These are phyloP conservation scores for Platyura marginata DNA, from an alignment of 1,140 invertebrate genomes.

Conservation along the genomic window DNA sequence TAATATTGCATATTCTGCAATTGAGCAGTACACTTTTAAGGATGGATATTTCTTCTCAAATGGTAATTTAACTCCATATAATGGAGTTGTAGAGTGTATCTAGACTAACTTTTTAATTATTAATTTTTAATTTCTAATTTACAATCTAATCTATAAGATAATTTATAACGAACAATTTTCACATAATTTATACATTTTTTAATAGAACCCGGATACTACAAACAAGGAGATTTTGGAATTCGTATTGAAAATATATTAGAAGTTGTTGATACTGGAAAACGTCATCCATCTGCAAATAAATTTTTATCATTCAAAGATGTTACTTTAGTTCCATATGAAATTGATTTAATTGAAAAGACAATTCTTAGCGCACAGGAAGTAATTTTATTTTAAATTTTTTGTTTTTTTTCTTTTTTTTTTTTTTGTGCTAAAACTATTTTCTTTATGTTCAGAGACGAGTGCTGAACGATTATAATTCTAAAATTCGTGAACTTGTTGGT, in stretches of 20 bases:
- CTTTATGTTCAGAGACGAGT: conserved; percentile 41
- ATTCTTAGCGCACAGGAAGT: conserved; percentile 60
- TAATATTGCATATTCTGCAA: conserved; percentile 34
- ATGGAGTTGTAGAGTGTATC: no score
- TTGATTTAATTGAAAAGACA: conserved; percentile 64
- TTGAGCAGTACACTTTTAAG: conserved; percentile 38
- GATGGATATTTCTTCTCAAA: conserved; percentile 74
- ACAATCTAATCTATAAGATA: neutral
- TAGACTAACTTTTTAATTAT: neutral
- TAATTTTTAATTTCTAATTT: neutral
- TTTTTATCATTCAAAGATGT: conserved; percentile 61
- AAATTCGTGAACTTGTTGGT: conserved; percentile 47
- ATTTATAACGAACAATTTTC: conserved; percentile 1
- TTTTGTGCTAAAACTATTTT: conserved; percentile 1
- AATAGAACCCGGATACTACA: conserved; percentile 60
- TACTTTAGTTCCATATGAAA: conserved; percentile 84
- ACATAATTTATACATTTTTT: conserved; percentile 2
- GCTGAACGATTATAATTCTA: conserved; percentile 60
- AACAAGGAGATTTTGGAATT: conserved; percentile 73
- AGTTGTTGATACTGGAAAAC: conserved; percentile 40
- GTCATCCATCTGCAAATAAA: conserved; percentile 25
- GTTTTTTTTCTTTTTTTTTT: conserved; percentile 1
- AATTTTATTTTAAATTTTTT: conserved; percentile 3
- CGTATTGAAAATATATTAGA: conserved; percentile 84
- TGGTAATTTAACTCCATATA: conserved; percentile 36